These are phyloP conservation scores for Rattus rattus DNA, from an alignment of 2,113 vertebrate genomes.

Conservation along the genomic window DNA sequence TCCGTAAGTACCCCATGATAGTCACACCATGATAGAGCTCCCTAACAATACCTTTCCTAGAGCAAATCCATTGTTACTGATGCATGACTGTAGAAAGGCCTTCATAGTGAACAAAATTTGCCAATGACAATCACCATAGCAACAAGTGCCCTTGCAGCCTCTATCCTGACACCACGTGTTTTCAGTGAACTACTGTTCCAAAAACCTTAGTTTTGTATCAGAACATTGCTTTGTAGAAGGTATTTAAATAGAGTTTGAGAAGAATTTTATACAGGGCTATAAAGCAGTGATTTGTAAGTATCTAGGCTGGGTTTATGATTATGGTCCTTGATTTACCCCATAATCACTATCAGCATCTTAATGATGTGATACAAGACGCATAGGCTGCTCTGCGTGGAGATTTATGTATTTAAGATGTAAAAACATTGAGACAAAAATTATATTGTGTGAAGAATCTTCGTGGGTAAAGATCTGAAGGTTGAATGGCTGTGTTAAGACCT, in stretches of 20 bases:
- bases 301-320: not conserved
- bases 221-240: conserved; percentile 58
- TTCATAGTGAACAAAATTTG: not conserved
- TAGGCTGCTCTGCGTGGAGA: not conserved
- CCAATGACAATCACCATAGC: not conserved
- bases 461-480: not conserved
- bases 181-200: conserved; percentile 12
- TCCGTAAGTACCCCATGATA: not conserved
- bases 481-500: not conserved
- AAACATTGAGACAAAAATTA: conserved; percentile 55
- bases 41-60: not conserved
- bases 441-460: not conserved
- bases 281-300: conserved; percentile 52
- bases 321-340: conserved; percentile 47
- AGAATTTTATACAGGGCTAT: conserved; percentile 24
- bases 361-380: not conserved
- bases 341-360: conserved; percentile 24
- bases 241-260: conserved; percentile 41
- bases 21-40: not conserved
- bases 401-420: conserved; percentile 29
- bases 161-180: not conserved
- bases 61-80: not conserved
- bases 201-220: conserved; percentile 17
- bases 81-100: not conserved
- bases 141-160: not conserved